Percentiles rank a stretch among this genome's conserved stretches.
These are phyloP conservation scores for Tyrophagus putrescentiae DNA, from an alignment of 1,140 invertebrate genomes.

Conservation along the genomic window DNA sequence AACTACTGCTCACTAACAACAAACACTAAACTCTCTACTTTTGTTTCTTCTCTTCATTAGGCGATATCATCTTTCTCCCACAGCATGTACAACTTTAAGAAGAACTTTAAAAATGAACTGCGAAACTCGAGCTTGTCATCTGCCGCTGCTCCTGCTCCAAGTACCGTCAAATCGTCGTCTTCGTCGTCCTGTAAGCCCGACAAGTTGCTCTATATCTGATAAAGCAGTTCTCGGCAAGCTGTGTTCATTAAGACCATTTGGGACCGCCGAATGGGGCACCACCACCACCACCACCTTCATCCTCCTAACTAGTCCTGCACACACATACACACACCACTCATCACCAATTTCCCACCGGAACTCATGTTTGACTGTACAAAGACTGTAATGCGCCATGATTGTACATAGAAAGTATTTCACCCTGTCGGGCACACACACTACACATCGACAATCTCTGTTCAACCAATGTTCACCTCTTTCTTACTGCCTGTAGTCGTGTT, in stretches of 20 bases:
- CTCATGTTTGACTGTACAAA: not conserved
- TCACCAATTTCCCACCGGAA: not conserved
- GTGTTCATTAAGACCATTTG: too few relatives aligned
- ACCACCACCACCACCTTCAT: not conserved
- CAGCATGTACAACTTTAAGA: slow-evolving; percentile 7
- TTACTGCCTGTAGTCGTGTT: too few relatives aligned
- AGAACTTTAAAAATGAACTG: slow-evolving; percentile 10
- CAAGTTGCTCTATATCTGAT: too few relatives aligned
- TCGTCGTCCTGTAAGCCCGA: too few relatives aligned
- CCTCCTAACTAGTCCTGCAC: not conserved
- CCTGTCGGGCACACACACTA: too few relatives aligned
- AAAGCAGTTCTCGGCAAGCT: too few relatives aligned
- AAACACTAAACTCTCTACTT: not conserved
- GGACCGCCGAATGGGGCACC: not conserved
- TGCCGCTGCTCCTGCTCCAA: too few relatives aligned
- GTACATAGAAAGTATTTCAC: too few relatives aligned
- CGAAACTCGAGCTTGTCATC: not conserved
- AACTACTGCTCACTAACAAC: not conserved
- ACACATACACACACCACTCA: not conserved
- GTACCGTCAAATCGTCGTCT: not conserved
- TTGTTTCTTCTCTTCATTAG: not conserved
- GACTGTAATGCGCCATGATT: too few relatives aligned
- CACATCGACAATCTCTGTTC: too few relatives aligned
- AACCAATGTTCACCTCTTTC: too few relatives aligned
- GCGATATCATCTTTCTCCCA: not conserved